Evolutionary conservation across 2,797 vertebrate genomes (phyloP), one percentile per base, ranked within the genome.

Genomic region (Chelmon rostratus): DNA sequence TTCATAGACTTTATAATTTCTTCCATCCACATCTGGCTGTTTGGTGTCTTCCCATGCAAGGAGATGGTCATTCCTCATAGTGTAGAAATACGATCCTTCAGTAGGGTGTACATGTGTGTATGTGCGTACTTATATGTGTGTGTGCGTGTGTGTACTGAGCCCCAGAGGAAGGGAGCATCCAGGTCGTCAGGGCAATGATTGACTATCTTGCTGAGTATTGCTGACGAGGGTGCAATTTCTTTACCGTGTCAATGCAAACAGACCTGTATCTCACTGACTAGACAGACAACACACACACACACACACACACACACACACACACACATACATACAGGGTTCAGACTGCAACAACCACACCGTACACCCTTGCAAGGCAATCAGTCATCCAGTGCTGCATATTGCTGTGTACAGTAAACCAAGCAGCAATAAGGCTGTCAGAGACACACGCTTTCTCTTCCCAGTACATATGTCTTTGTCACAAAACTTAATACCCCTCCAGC

Each of bases 241-340:
- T 88, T 82, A 76, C 74, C 58, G 56, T 79, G 86, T 93, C 89
- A 89, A 91, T 92, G 90, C 82, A 87, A 87, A 79, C 79, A 86
- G 81, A 68, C 76, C 76, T 73, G 65, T 72, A 83, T 85, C 81
- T 88, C 80, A 81, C 81, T 78, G 82, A 78, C 56, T 38, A 52
- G 70, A 79, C 10, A 19, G 37, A 69, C 35, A 68, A 23, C 33
- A 23, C 50, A 38, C 64, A 50, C 47, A 59, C 63, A 52, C 37
- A 40, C 47, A 47, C 37, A 71, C 66, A 73, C 67, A 76, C 62
- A 62, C 57, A 76, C 73, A 33, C 59, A 52, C 49, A 33, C 59
- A 70, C 46, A 58, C 10, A 66, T 15, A 50, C 53, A 69, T 4
- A 77, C 54, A 78, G 6, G 0, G 35, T 64, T 25, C 52, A 76